Evolutionary conservation across 1,140 invertebrate genomes (phyloP).

Genomic region (Lerema accius): DNA sequence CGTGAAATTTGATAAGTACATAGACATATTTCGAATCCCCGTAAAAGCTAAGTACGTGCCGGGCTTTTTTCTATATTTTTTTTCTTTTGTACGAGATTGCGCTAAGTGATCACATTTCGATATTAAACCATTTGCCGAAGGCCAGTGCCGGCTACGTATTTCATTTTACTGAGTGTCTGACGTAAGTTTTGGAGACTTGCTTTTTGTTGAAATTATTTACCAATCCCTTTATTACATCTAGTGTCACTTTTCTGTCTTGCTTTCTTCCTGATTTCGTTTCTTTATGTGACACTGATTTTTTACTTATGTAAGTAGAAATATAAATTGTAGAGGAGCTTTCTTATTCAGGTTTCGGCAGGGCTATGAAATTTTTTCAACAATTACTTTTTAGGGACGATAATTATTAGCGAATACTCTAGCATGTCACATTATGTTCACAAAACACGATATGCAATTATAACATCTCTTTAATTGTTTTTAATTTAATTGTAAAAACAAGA

Average conservation of each 20-base stretch:
- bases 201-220: conserved; percentile 79
- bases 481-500: no score
- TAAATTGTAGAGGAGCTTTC: no score
- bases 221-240: conserved; percentile 74
- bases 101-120: conserved; percentile 83
- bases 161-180: conserved; percentile 82
- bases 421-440: no score
- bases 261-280: conserved; percentile 44
- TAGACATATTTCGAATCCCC: conserved; percentile 74
- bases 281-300: conserved; percentile 29
- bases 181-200: conserved; percentile 76
- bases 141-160: conserved; percentile 80
- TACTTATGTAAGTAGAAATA: no score
- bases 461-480: no score
- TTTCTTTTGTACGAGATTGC: conserved; percentile 82
- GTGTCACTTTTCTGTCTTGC: conserved; percentile 59
- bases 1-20: conserved; percentile 67
- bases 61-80: conserved; percentile 69
- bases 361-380: no score
- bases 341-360: no score
- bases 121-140: conserved; percentile 81
- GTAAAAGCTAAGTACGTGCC: conserved; percentile 78
- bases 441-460: no score
- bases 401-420: no score
- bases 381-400: no score